These are phyloP conservation scores for Eumerus sabulonum DNA, from an alignment of 2,888 invertebrate species.

Conservation along the genomic window DNA sequence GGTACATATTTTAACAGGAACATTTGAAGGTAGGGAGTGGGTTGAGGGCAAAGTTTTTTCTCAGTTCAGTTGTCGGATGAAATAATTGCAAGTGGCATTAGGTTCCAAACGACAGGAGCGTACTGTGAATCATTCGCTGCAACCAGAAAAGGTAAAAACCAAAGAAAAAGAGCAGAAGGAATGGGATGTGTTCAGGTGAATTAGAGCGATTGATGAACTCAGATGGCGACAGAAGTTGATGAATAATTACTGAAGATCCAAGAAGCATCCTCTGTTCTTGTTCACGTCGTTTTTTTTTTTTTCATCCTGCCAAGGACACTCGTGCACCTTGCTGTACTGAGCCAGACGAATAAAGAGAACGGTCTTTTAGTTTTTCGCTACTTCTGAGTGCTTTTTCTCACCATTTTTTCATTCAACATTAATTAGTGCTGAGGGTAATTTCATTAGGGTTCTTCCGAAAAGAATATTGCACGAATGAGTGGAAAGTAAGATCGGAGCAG, in stretches of 20 bases:
- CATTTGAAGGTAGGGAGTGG: neutral
- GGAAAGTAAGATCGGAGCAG: no score
- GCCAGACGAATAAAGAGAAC: neutral
- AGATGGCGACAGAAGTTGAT: constrained; percentile 44
- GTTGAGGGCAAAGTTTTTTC: constrained; percentile 20
- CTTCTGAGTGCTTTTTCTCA: constrained; percentile 27
- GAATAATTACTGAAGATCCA: constrained; percentile 63
- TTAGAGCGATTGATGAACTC: constrained; percentile 45
- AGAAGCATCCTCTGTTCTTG: constrained; percentile 49
- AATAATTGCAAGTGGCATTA: constrained; percentile 47
- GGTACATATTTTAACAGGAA: constrained; percentile 66
- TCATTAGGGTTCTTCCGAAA: neutral
- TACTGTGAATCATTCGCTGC: constrained; percentile 15
- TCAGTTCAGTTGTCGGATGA: constrained; percentile 48
- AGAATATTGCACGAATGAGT: no score
- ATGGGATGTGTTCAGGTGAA: constrained; percentile 26
- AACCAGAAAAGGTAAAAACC: constrained; percentile 1
- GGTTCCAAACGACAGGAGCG: constrained; percentile 3
- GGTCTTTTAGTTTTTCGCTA: neutral
- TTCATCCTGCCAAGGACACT: constrained; percentile 34
- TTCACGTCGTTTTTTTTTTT: constrained; percentile 4
- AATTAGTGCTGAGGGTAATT: constrained; percentile 60
- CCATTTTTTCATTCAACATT: constrained; percentile 32
- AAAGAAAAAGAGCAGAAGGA: no score
- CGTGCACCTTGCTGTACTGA: neutral